Evolutionary conservation across 1,140 invertebrate genomes (phyloP), one percentile per base, ranked within the genome.

Genomic region (Lepidostoma basale): DNA sequence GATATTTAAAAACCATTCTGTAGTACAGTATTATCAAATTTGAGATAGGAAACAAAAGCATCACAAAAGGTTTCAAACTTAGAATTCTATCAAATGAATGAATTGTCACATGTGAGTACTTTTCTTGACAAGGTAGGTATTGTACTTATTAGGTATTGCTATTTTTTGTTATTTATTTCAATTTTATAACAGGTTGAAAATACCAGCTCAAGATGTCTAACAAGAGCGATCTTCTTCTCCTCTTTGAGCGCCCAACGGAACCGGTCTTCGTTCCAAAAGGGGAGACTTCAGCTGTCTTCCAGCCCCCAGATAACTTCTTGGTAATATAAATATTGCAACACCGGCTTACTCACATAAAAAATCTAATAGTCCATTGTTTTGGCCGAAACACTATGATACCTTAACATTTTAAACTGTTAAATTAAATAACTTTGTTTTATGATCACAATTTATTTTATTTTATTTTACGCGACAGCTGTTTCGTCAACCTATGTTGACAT

Each of bases 181-280:
- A 14, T 42, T 42, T 56, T 56, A 26, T n/a, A n/a, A n/a, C n/a
- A 30, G 40, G 56, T 9, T 12, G 20, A 49, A 12, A 12, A 12
- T 22, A 58, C 14, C 3, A 39, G 8, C 20, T 47, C 54, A 67
- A 67, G 45, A 66, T 68, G 66, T 58, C 70, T 1, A 33, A 63
- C 42, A 69, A 69, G 49, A 47, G 69, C 3, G 52, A 73, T 59
- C 63, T 73, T 40, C 39, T 75, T 45, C 81, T 88, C 65, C 84
- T 93, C 30, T 92, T 92, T 78, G 90, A 93, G 76, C 87, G 91
- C 8, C 91, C 91, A 3, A 82, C 84, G 16, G 92, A 93, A 77
- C 91, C 91, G 0, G 84, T 90, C 40, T 91, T 90, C 75, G 85
- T 90, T 73, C 85, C 88, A 30, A 91, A 90, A 77, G 89, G 88